Conservation (phyloP, 2,797 vertebrate species). For the Orestias chungarensis region DNA sequence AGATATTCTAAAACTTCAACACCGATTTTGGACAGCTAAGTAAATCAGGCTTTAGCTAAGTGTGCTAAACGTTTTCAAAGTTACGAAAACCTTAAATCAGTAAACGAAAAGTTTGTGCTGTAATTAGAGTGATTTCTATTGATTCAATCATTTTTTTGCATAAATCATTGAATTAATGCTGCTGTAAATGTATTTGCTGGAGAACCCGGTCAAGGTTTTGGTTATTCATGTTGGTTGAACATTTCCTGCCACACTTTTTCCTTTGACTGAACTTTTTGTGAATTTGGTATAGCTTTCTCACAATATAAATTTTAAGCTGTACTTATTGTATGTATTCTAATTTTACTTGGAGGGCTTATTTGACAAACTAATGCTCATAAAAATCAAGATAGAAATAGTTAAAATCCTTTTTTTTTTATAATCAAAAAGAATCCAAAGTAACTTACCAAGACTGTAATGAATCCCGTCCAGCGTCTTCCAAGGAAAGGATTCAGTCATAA, state of each 20-base stretch:
- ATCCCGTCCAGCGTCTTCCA: not conserved
- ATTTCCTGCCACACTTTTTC: not conserved
- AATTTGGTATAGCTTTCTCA: too few relatives aligned
- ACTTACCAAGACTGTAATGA: not conserved
- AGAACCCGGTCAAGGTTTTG: not conserved
- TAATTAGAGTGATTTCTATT: too few relatives aligned
- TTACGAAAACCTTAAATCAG: too few relatives aligned
- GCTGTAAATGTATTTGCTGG: not conserved
- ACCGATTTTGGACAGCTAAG: too few relatives aligned
- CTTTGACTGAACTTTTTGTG: not conserved
- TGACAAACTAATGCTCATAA: not conserved
- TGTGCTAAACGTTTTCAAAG: too few relatives aligned
- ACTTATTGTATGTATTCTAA: too few relatives aligned
- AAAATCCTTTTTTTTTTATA: not conserved
- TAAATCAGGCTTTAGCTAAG: too few relatives aligned
- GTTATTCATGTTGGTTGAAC: not conserved
- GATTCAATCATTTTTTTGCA: too few relatives aligned
- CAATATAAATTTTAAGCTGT: too few relatives aligned
- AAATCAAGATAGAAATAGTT: not conserved
- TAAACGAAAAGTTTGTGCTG: too few relatives aligned
- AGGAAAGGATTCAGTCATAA: not conserved
- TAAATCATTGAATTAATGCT: not conserved
- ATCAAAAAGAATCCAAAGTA: not conserved
- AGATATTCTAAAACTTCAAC: too few relatives aligned
- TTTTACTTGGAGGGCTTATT: too few relatives aligned